Base-by-base conservation (phyloP, 2,113 vertebrate genomes). In the Grammomys dolichurus region DNA sequence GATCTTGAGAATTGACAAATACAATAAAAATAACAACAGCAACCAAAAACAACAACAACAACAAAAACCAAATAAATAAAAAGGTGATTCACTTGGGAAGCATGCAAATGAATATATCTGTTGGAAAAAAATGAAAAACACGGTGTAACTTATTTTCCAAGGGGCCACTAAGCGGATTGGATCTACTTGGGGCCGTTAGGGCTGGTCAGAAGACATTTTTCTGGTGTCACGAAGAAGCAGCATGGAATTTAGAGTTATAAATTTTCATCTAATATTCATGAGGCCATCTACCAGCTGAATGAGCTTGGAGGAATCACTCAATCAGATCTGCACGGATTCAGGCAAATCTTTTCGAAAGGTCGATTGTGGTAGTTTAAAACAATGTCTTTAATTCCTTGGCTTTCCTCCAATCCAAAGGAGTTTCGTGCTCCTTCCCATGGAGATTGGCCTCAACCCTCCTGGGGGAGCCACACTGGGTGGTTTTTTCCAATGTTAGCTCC, bases 51-150 rank as follows among this genome's bases (percentile, higher is more conserved):
- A 48, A 48, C 46, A 80, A 58, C 3, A 82, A 89, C 70, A 94
- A 91, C 85, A 7, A 80, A 17, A 80, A 72, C 3, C 1, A 80
- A 54, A 80, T 54, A 6, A 58, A 70, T 8, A 46, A 26, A 88
- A 82, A 69, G 22, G 28, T 94, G 93, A 96, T 81, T 95, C 54
- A 90, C 92, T 73, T 73, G 40, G 46, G 60, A 11, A 63, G 97
- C 94, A 96, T 86, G 84, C 80, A 96, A 92, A 91, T 95, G 54
- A 94, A 91, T 87, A 77, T 77, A 93, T 96, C 87, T 95, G 81
- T 81, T 58, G 67, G 7, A 67, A 4, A 4, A 60, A 73, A n/a
- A 87, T 28, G 31, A 70, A 81, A 96, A 75, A 63, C 77, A 43
- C 3, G 1, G 20, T 43, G n/a, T 43, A 75, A 69, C 90, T 26